phyloP scores from a whole-genome alignment of 1,140 invertebrate species.

The Habropoda laboriosa region DNA sequence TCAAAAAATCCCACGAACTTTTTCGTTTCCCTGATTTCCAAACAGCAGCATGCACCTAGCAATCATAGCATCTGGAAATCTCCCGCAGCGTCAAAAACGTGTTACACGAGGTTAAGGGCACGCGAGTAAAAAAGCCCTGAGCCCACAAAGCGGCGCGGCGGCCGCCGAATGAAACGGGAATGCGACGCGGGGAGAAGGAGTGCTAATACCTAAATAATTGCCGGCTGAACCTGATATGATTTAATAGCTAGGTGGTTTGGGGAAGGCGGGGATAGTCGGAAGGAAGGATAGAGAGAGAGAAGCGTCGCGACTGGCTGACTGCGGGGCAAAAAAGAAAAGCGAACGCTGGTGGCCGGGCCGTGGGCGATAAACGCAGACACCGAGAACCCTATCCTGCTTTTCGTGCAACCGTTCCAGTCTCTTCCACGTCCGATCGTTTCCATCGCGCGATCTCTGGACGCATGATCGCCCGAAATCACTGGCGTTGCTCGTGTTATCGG shows the following conservation, averaged over 20 bases:
- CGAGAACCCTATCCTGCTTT: conserved; percentile 38
- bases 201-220: conserved; percentile 78
- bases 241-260: conserved; percentile 61
- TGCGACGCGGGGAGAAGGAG: conserved; percentile 51
- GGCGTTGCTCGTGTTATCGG: conserved; percentile 48
- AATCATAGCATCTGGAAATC: conserved; percentile 12
- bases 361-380: conserved; percentile 58
- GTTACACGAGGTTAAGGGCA: conserved; percentile 2
- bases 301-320: conserved; percentile 18
- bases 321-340: conserved; percentile 44
- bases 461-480: conserved; percentile 42
- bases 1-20: too few relatives aligned
- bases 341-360: conserved; percentile 22
- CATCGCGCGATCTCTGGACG: conserved; percentile 24
- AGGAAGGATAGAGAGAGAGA: background rate
- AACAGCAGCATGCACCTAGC: too few relatives aligned
- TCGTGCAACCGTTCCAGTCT: conserved; percentile 1
- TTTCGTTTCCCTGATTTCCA: too few relatives aligned
- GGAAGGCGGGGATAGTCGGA: background rate
- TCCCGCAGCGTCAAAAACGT: conserved; percentile 43
- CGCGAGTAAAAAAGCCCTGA: conserved; percentile 40
- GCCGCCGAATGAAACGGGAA: conserved; percentile 28
- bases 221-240: conserved; percentile 75
- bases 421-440: conserved; percentile 27
- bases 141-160: conserved; percentile 4